Conservation (phyloP, 2,797 vertebrate species). For the Acanthopagrus latus region DNA sequence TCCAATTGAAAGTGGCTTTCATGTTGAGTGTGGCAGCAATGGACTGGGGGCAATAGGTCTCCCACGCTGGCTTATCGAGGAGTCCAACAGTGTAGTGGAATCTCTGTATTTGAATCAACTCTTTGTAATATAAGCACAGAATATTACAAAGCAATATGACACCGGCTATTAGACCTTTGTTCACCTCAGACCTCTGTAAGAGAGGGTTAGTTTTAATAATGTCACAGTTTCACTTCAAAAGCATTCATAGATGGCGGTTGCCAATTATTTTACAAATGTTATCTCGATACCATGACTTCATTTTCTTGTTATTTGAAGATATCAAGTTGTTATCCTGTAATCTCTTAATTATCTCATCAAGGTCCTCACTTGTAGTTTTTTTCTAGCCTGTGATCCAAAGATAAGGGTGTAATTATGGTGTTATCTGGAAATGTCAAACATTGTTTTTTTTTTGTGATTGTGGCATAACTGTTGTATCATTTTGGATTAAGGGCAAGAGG, state of each 20-base stretch:
- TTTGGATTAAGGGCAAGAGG: neutral
- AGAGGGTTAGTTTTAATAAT: neutral
- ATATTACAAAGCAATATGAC: neutral
- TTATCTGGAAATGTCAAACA: constrained; percentile 35
- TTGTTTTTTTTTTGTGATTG: constrained; percentile 33
- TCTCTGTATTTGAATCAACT: neutral
- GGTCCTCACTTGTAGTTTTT: constrained; percentile 38
- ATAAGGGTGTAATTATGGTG: constrained; percentile 53
- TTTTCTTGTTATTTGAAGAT: constrained; percentile 30
- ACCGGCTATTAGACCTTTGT: neutral
- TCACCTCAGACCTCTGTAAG: neutral
- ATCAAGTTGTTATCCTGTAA: constrained; percentile 50
- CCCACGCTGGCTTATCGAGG: constrained; percentile 20
- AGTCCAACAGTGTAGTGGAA: neutral
- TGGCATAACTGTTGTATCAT: constrained; percentile 9
- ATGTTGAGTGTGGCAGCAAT: constrained; percentile 35
- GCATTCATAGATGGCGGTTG: neutral
- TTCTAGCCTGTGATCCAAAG: constrained; percentile 30
- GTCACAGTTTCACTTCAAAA: neutral
- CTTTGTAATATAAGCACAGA: neutral
- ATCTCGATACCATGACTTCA: constrained; percentile 22
- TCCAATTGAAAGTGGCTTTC: constrained; percentile 58
- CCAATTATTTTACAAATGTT: constrained; percentile 16
- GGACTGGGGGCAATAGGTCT: constrained; percentile 18
- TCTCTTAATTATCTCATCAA: constrained; percentile 54